A percentile compares a stretch with the other conserved stretches of the same genome.
Conservation (phyloP, 2,797 vertebrate species). For the Adrianichthys oophorus region DNA sequence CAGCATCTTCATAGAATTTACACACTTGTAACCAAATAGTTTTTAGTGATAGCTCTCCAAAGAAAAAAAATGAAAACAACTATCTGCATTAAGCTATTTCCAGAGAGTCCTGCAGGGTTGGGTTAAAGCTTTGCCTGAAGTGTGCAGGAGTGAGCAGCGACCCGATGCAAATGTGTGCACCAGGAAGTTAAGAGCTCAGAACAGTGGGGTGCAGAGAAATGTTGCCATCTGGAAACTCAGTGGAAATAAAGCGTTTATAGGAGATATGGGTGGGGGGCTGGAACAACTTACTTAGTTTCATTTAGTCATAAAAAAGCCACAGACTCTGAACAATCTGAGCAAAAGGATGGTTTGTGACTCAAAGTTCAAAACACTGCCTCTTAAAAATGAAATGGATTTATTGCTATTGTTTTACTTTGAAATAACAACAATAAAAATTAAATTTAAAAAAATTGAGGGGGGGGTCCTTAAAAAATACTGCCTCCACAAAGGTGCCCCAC, state of each 20-base stretch:
- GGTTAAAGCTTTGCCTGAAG: constrained; percentile 64
- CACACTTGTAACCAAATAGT: constrained; percentile 24
- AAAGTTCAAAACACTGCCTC: background rate
- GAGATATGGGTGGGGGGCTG: constrained; percentile 45
- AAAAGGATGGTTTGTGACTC: constrained; percentile 28
- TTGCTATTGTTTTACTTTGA: too few relatives aligned
- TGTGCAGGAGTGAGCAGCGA: constrained; percentile 70
- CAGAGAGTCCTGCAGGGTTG: constrained; percentile 60
- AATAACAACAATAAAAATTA: too few relatives aligned
- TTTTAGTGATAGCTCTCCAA: background rate
- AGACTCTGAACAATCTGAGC: constrained; percentile 31
- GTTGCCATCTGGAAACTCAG: constrained; percentile 77
- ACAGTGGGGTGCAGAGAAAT: constrained; percentile 57
- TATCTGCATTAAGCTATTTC: constrained; percentile 66
- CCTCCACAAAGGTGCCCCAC: too few relatives aligned
- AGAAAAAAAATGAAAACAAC: constrained; percentile 11
- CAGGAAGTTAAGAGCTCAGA: constrained; percentile 64
- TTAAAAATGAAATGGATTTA: too few relatives aligned
- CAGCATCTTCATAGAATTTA: constrained; percentile 14
- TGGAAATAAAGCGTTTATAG: constrained; percentile 64
- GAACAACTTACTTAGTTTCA: constrained; percentile 50
- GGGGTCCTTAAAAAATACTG: too few relatives aligned
- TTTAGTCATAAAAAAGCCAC: constrained; percentile 54
- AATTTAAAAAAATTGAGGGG: too few relatives aligned
- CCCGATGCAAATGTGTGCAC: constrained; percentile 71